Base-by-base conservation (phyloP, 2,113 vertebrate species). In the Mesocricetus auratus region DNA sequence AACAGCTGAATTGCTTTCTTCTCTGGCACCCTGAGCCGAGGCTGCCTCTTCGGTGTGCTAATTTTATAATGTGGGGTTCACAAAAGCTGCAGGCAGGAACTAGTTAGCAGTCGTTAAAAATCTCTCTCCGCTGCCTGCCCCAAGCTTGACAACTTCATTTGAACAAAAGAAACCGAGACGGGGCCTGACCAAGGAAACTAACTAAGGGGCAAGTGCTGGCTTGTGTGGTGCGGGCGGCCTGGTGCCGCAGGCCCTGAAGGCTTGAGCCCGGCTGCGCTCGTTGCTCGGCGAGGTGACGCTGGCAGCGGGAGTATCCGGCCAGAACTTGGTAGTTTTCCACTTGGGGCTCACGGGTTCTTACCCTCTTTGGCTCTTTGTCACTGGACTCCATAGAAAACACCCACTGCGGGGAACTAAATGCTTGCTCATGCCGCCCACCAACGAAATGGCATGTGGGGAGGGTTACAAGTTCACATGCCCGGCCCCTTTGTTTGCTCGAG, bases 401-500 rank as follows among this genome's bases (percentile, higher is more conserved):
- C 98, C 97, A 98, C 97, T 90, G 71, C 86, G 86, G 90, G 69
- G 94, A 96, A 68, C 96, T 86, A 60, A 94, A 73, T 42, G 69
- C 36, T 91, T 66, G 81, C 97, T 97, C 15, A 91, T 88, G 79
- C 97, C 98, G 91, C 98, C 98, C 98, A 98, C 98, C 87, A 69
- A 91, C 93, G 94, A 50, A 64, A 31, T 73, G 96, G 97, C 92
- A 96, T 36, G n/a, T 75, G 71, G 89, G 82, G 29, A 96, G 90
- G 98, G 97, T 86, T 90, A 96, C 71, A 93, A 98, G 98, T 98
- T 98, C 98, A 97, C 96, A 2, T 69, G 74, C 64, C 86, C 96
- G 87, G 85, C 56, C 39, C 47, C 89, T 96, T 97, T 87, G 74
- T 90, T 96, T 93, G 42, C 93, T 95, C 56, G 19, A 86, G 73